A percentile compares a stretch with the other conserved stretches of the same genome.
Evolutionary conservation across 2,113 vertebrate species (phyloP).

Genomic region (Sardina pilchardus): DNA sequence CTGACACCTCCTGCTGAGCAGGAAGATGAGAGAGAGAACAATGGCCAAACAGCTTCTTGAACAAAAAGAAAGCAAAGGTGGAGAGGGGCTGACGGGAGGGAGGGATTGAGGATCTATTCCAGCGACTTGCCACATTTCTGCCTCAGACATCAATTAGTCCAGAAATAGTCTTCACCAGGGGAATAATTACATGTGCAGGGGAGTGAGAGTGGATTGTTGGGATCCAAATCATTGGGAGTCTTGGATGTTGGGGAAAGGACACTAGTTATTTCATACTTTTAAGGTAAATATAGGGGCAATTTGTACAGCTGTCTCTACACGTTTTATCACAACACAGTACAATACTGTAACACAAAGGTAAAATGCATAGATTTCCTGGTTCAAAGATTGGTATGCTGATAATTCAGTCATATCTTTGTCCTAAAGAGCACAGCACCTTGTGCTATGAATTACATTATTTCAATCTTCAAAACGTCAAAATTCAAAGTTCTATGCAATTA

Average conservation of each 20-base stretch:
- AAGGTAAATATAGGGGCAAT: not conserved
- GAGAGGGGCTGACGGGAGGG: conserved; percentile 17
- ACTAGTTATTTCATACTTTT: not conserved
- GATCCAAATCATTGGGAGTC: not conserved
- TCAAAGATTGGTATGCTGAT: not conserved
- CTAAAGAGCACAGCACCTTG: no score
- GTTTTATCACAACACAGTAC: no score
- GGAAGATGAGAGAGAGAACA: not conserved
- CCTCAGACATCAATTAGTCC: conserved; percentile 69
- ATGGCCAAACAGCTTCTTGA: conserved; percentile 57
- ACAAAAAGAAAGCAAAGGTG: conserved; percentile 57
- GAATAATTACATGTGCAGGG: conserved; percentile 56
- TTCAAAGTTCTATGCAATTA: no score
- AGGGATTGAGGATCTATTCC: conserved; percentile 60
- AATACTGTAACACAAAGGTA: no score
- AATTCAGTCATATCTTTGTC: no score
- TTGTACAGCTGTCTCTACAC: no score
- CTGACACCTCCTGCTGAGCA: conserved; percentile 3
- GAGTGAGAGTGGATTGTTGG: not conserved
- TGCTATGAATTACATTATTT: no score
- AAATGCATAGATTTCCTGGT: no score
- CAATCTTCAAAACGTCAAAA: no score
- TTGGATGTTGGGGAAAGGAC: not conserved
- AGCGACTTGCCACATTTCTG: conserved; percentile 49
- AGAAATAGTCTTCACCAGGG: conserved; percentile 64